phyloP scores from a whole-genome alignment of 2,888 invertebrate species.

The Alloplasta piceator region DNA sequence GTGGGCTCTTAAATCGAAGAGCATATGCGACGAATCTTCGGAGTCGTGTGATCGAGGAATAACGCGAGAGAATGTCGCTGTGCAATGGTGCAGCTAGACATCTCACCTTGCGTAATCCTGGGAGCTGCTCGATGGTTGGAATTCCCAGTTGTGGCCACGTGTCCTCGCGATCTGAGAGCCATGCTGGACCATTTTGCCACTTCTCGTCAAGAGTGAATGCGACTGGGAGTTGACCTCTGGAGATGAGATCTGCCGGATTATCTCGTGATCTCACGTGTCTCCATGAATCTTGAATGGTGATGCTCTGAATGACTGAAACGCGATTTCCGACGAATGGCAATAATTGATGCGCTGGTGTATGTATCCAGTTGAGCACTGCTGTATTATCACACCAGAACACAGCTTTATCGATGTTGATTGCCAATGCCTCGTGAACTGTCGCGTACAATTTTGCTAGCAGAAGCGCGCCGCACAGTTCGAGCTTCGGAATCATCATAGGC shows the following conservation, averaged over 20 bases:
- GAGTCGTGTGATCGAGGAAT: not conserved
- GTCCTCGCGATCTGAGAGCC: slow-evolving; percentile 32
- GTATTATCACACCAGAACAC: slow-evolving; percentile 53
- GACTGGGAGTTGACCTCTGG: slow-evolving; percentile 52
- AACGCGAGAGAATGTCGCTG: not conserved
- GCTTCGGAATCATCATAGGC: slow-evolving; percentile 29
- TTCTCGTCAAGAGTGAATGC: slow-evolving; percentile 2
- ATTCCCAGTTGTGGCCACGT: slow-evolving; percentile 19
- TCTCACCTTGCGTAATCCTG: not conserved
- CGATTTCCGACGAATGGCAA: slow-evolving; percentile 60
- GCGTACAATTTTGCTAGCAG: not conserved
- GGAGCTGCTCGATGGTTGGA: not conserved
- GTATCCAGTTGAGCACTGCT: slow-evolving; percentile 56
- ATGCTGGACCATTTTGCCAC: slow-evolving; percentile 44
- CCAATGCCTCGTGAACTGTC: not conserved
- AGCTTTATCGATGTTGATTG: not conserved
- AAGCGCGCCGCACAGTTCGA: slow-evolving; percentile 39
- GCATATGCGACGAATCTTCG: not conserved
- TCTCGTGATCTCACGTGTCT: slow-evolving; percentile 52
- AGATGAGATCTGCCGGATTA: slow-evolving; percentile 67
- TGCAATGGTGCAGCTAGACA: too few relatives aligned
- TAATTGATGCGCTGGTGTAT: slow-evolving; percentile 40
- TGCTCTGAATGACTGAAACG: slow-evolving; percentile 49
- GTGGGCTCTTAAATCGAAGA: not conserved
- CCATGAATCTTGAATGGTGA: slow-evolving; percentile 48